Evolutionary conservation across 2,113 vertebrate genomes (phyloP).

Genomic region (Colinus virginianus): DNA sequence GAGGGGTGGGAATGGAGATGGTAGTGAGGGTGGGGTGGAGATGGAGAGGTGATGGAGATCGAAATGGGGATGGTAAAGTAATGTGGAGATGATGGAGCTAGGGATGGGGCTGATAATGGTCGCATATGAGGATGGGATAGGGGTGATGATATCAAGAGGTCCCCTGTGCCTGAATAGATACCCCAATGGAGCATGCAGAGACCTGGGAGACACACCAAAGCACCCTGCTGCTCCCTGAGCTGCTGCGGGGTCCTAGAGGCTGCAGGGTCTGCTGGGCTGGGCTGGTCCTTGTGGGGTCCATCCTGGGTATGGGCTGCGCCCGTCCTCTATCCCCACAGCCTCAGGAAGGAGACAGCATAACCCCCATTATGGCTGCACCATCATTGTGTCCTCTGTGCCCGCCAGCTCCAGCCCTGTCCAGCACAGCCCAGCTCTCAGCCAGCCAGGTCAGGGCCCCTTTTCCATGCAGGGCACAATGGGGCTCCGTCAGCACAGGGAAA

Average conservation of each 20-base stretch:
- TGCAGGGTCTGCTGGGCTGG: neutral
- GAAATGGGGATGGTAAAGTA: neutral
- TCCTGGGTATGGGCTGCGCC: neutral
- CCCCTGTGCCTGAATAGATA: neutral
- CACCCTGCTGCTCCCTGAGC: neutral
- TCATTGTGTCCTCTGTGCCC: neutral
- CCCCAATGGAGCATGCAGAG: fast-evolving
- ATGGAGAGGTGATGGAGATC: no score
- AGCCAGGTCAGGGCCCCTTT: neutral
- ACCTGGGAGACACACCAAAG: fast-evolving
- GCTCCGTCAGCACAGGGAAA: neutral
- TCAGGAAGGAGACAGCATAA: neutral
- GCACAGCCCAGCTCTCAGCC: no score
- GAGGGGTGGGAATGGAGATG: no score
- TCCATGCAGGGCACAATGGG: neutral
- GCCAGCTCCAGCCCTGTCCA: neutral
- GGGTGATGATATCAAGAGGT: neutral
- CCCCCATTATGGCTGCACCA: no score
- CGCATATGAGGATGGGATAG: neutral
- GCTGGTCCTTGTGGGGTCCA: neutral
- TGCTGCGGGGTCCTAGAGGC: neutral
- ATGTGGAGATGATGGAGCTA: neutral
- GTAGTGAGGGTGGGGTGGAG: neutral
- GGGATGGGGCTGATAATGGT: no score
- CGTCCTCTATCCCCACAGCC: neutral